Percentiles rank a stretch among this genome's conserved stretches.
Evolutionary conservation across 1,140 invertebrate species (phyloP).

Genomic region (Sarcophaga peregrina): DNA sequence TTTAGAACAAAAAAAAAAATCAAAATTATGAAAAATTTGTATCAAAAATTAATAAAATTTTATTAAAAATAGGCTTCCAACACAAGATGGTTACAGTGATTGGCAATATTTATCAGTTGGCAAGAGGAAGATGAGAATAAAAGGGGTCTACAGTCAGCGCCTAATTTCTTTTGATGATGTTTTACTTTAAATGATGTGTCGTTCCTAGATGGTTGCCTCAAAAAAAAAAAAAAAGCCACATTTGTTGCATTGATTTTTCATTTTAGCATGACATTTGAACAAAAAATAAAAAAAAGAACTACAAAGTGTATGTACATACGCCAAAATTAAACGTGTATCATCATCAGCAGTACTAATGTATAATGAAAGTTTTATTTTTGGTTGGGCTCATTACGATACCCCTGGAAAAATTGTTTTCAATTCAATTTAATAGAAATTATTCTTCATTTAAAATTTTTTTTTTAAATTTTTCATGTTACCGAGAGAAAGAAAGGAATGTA

Average conservation of each 20-base stretch:
- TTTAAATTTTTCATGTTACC: too few species aligned
- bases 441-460: neutral
- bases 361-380: slow-evolving; percentile 4
- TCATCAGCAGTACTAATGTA: neutral
- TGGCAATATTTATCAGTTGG: neutral
- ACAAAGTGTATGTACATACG: neutral
- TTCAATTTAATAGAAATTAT: neutral
- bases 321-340: neutral
- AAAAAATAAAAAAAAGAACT: neutral
- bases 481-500: too few species aligned
- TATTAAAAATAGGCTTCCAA: neutral
- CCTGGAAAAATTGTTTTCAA: neutral
- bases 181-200: slow-evolving; percentile 65
- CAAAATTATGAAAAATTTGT: neutral
- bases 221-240: slow-evolving; percentile 45
- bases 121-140: neutral
- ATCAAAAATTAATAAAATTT: neutral
- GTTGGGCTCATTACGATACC: neutral
- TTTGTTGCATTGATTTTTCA: slow-evolving; percentile 64
- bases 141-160: slow-evolving; percentile 44
- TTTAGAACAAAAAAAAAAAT: neutral
- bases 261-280: slow-evolving; percentile 38
- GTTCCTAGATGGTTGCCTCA: slow-evolving; percentile 58
- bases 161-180: slow-evolving; percentile 64
- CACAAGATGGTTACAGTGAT: neutral